Conservation (phyloP, 2,888 invertebrate species). For the Volucella inflata region DNA sequence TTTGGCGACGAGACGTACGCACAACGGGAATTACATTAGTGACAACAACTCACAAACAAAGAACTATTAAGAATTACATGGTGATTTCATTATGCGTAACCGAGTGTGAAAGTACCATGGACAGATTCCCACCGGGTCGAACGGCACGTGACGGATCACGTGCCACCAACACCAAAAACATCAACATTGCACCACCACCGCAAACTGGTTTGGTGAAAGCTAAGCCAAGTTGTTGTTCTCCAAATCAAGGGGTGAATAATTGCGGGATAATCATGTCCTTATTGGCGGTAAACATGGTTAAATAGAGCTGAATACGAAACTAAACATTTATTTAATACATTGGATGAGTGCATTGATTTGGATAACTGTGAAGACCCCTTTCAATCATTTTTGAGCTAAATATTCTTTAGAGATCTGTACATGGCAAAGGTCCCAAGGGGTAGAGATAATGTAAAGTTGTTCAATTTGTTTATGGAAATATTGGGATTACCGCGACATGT, state of each 20-base stretch:
- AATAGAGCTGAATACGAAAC: slow-evolving; percentile 70
- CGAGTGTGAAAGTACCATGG: slow-evolving; percentile 76
- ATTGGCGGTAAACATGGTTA: slow-evolving; percentile 72
- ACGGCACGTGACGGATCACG: slow-evolving; percentile 81
- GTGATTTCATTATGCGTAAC: slow-evolving; percentile 80
- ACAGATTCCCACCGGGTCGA: slow-evolving; percentile 76
- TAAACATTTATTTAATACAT: slow-evolving; percentile 73
- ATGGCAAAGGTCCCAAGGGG: slow-evolving; percentile 36
- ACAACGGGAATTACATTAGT: slow-evolving; percentile 57
- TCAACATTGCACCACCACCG: slow-evolving; percentile 53
- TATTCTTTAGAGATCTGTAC: not conserved
- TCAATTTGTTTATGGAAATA: slow-evolving; percentile 83
- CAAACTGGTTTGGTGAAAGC: slow-evolving; percentile 58
- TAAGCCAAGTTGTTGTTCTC: slow-evolving; percentile 22
- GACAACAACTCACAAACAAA: slow-evolving; percentile 79
- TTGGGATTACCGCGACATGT: slow-evolving; percentile 76
- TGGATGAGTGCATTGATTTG: slow-evolving; percentile 47
- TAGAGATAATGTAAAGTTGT: slow-evolving; percentile 79
- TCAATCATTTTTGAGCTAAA: slow-evolving; percentile 44
- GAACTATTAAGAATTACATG: slow-evolving; percentile 81
- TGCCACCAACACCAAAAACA: slow-evolving; percentile 73
- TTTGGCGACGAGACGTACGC: slow-evolving; percentile 22
- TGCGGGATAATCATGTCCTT: slow-evolving; percentile 73
- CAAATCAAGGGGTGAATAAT: slow-evolving; percentile 68
- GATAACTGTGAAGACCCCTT: slow-evolving; percentile 51